Percentiles rank a stretch among this genome's conserved stretches.
phyloP scores from a whole-genome alignment of 2,888 invertebrate genomes.

The Lithophane socia region DNA sequence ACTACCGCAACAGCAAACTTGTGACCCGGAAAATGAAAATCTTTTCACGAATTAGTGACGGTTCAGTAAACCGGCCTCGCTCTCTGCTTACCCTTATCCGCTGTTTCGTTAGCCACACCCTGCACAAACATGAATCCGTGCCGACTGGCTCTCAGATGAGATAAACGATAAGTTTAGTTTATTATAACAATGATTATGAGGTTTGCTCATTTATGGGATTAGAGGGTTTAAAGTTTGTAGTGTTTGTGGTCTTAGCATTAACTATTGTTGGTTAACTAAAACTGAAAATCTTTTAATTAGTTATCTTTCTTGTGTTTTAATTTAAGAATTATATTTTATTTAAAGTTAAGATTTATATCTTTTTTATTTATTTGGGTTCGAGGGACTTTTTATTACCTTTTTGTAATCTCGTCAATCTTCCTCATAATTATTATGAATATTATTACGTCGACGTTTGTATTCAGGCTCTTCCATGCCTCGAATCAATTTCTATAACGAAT shows the following conservation, averaged over 20 bases:
- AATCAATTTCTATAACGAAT: background rate
- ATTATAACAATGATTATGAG: slow-evolving; percentile 8
- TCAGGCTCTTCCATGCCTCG: background rate
- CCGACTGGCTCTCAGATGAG: slow-evolving; percentile 54
- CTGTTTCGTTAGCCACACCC: background rate
- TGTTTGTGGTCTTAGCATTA: background rate
- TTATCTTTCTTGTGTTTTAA: background rate
- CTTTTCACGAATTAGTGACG: slow-evolving; percentile 7
- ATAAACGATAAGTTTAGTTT: slow-evolving; percentile 54
- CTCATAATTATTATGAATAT: background rate
- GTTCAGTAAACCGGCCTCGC: background rate
- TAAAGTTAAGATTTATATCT: no score
- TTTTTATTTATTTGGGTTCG: no score
- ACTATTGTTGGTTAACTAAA: background rate
- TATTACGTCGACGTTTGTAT: background rate
- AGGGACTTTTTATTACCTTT: background rate
- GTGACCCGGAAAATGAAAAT: slow-evolving; percentile 29
- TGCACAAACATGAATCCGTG: slow-evolving; percentile 63
- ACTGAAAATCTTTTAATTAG: background rate
- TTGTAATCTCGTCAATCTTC: background rate
- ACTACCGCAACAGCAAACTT: background rate
- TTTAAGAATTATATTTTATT: no score
- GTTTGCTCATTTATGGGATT: slow-evolving; percentile 9
- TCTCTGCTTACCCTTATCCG: background rate
- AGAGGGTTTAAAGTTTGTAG: slow-evolving; percentile 10